Conservation (phyloP, 2,113 vertebrate species). For the Gymnocephalus cernua region DNA sequence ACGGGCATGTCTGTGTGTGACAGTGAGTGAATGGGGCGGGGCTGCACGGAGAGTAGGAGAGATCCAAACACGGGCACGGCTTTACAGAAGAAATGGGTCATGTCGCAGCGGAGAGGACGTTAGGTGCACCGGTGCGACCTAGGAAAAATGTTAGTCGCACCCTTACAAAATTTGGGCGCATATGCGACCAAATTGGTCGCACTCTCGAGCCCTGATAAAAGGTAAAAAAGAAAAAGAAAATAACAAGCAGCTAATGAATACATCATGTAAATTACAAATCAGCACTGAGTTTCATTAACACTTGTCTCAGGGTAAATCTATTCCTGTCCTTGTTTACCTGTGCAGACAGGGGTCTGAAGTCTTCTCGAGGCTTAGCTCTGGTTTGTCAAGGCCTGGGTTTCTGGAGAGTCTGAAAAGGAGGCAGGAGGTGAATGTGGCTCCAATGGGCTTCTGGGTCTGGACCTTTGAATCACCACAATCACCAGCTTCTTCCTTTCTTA, state of each 20-base stretch:
- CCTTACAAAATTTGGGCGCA: too few relatives aligned
- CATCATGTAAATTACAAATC: not conserved
- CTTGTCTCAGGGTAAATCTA: not conserved
- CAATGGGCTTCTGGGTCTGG: not conserved
- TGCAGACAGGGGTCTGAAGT: not conserved
- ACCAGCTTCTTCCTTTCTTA: not conserved
- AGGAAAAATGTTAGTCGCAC: too few relatives aligned
- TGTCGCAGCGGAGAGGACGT: too few relatives aligned
- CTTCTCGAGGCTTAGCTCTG: conserved; percentile 4
- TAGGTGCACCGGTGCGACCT: too few relatives aligned
- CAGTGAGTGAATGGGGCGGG: too few relatives aligned
- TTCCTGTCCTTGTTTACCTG: conserved; percentile 34
- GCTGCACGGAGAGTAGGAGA: too few relatives aligned
- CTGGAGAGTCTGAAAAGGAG: conserved; percentile 37
- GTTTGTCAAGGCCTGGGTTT: not conserved
- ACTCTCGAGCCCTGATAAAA: too few relatives aligned
- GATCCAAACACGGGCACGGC: too few relatives aligned
- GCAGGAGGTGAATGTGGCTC: conserved; percentile 42
- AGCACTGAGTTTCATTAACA: not conserved
- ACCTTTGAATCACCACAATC: conserved; percentile 20
- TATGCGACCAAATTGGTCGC: too few relatives aligned
- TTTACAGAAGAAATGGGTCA: too few relatives aligned
- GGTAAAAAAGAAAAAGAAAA: too few relatives aligned
- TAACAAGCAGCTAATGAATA: not conserved
- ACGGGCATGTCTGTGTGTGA: too few relatives aligned